Base-by-base conservation (phyloP, 2,113 vertebrate species). In the Actinemys pallida region DNA sequence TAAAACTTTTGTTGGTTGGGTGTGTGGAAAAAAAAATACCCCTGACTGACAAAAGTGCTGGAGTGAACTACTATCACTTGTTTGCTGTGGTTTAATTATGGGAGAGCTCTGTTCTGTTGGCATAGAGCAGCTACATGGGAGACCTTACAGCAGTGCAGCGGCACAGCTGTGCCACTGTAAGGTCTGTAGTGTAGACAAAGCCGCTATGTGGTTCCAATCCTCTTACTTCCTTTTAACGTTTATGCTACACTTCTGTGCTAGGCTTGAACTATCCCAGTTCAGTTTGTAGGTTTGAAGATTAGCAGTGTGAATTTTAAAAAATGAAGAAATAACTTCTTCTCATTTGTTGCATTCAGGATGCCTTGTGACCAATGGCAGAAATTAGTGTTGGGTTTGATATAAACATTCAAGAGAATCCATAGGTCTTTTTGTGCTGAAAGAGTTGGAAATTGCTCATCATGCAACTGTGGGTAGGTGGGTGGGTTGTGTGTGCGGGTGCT, bases 361-460 rank as follows among this genome's bases (percentile, higher is more conserved):
- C 3, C 65, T 93, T 86, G 42, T 52, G 87, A 92, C 96, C 35
- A 81, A 72, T 76, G 56, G 47, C 81, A 42, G 31, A 69, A n/a
- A 69, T n/a, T 8, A n/a, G n/a, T 72, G 65, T 39, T 83, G 22
- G 8, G 9, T 82, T 75, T 54, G 80, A 81, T 57, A 83, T 62
- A 91, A 92, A 78, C 17, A 20, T 2, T 4, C 78, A 47, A 17
- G 12, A 83, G 87, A 65, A 5, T 16, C 85, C 27, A 89, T 54
- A n/a, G 2, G 39, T 91, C 25, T 62, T 92, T 76, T 75, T 81
- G 2, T 69, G 49, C 22, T 76, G 39, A 27, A 84, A 83, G n/a
- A 25, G 53, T 75, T 87, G 42, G 45, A 54, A 52, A 52, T 87
- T 20, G 5, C 50, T 82, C 4, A 59, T 31, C 11, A 10, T 93